A percentile compares a stretch with the other conserved stretches of the same genome.
These are phyloP conservation scores for Mirounga angustirostris DNA, from an alignment of 2,113 vertebrate genomes.

Conservation along the genomic window DNA sequence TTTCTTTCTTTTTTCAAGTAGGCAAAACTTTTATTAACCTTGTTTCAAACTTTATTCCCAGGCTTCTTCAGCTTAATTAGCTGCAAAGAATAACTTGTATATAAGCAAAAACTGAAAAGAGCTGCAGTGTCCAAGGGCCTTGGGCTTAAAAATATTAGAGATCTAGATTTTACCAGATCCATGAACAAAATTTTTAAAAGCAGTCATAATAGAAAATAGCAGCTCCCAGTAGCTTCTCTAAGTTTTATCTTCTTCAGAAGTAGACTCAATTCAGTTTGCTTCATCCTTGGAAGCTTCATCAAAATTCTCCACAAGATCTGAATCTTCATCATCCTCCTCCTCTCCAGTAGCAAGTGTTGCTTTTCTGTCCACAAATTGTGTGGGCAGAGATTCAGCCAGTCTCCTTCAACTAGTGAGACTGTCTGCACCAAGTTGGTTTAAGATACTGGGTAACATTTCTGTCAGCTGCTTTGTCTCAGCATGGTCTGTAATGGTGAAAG, in stretches of 20 bases:
- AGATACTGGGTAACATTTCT: neutral
- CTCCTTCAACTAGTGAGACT: neutral
- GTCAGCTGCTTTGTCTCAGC: neutral
- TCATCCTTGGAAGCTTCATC: neutral
- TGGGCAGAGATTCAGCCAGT: neutral
- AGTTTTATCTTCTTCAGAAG: neutral
- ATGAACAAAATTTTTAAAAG: neutral
- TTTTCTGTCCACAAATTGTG: neutral
- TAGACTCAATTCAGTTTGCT: neutral
- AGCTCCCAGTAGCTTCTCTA: neutral
- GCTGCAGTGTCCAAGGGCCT: neutral
- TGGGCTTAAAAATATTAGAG: neutral
- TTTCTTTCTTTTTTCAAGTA: neutral
- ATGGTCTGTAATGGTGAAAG: neutral
- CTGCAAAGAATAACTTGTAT: neutral
- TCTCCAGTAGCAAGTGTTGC: neutral
- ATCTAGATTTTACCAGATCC: neutral
- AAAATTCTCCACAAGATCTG: neutral
- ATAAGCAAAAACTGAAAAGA: neutral
- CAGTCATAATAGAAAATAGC: neutral
- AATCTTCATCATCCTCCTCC: neutral
- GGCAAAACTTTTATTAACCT: neutral
- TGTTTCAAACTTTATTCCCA: neutral
- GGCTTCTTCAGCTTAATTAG: neutral
- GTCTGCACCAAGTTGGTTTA: neutral